Evolutionary conservation across 2,888 invertebrate species (phyloP), one percentile per base, ranked within the genome.

Genomic region (Iselma pallidipennis): DNA sequence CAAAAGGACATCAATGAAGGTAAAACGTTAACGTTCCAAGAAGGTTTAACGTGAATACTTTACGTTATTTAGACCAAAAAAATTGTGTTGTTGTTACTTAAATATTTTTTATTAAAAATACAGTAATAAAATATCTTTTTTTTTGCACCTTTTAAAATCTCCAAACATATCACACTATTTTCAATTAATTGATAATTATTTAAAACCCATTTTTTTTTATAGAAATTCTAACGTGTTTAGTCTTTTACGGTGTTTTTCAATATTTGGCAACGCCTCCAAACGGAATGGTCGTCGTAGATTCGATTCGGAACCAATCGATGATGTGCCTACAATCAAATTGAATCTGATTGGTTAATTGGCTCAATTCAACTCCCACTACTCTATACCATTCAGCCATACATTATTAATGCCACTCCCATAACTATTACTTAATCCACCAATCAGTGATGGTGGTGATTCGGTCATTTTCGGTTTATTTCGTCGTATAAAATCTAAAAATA

Each of bases 1-100:
- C 88, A 92, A 72, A 86, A 88, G 16, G 89, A 92, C 69, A 75
- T 88, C 55, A 75, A 87, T 78, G 66, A 71, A 1, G 77, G 77
- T 59, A 74, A 80, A 61, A 79, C 80, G 2, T 65, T 86, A 33
- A 78, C 80, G 28, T 86, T 86, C 73, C 84, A 83, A 66, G 80
- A 84, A 70, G 85, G 85, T 2, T 69, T 82, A 19, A 56, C 63
- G 33, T 63, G n/a, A 31, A 31, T n/a, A n/a, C 14, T 10, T 10
- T 37, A 2, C 4, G 16, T 16, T 14, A 16, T 37, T 37, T 16
- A 33, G 3, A n/a, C 31, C n/a, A n/a, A n/a, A n/a, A n/a, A n/a
- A n/a, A n/a, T n/a, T n/a, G n/a, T n/a, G n/a, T n/a, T n/a, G n/a
- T n/a, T n/a, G n/a, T n/a, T n/a, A n/a, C n/a, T n/a, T n/a, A n/a